Base-by-base conservation (phyloP, 2,888 invertebrate species). In the Resseliella maxima region DNA sequence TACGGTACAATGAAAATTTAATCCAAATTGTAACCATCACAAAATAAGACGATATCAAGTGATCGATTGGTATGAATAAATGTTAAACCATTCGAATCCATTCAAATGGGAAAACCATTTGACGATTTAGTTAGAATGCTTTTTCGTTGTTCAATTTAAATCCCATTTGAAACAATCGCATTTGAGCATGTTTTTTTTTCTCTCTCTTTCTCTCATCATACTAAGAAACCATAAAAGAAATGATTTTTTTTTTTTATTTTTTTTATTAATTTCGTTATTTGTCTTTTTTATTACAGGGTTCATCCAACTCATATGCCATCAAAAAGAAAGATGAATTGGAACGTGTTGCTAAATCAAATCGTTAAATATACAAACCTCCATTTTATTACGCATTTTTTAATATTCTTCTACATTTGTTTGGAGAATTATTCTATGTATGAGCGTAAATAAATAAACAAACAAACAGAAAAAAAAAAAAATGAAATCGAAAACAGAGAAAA, bases 301-400 rank as follows among this genome's bases (percentile, higher is more conserved):
- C 99, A 88, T 99, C 99, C 88, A 99, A 99, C 93, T 99, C 99
- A 59, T 99, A 99, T 90, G 99, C 99, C 89, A 99, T 99, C 93
- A 99, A 99, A 94, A 99, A 99, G 94, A 99, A 99, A 93, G 99
- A 99, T 92, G 99, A 99, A 93, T 94, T 99, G 92, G 99, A 99
- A 93, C 97, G 99, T 94, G 99, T 99, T 89, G 99, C 99, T 91
- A 99, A 99, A 93, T 99, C 99, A 92, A 99, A 99, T 95, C 97
- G 99, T 96, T 99, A 99, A 97, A 38, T n/a, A 83, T n/a, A n/a
- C 36, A 8, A 35, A 72, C 72, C 35, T 24, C 24, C 72, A 72
- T 38, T 83, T 83, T 83, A n/a, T 83, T 83, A 83, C 36, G 38
- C 83, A 83, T 83, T 83, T 38, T 83, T 38, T 38, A 83, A 83